Conservation (phyloP, 2,888 invertebrate species). For the Mellilla xanthometata region DNA sequence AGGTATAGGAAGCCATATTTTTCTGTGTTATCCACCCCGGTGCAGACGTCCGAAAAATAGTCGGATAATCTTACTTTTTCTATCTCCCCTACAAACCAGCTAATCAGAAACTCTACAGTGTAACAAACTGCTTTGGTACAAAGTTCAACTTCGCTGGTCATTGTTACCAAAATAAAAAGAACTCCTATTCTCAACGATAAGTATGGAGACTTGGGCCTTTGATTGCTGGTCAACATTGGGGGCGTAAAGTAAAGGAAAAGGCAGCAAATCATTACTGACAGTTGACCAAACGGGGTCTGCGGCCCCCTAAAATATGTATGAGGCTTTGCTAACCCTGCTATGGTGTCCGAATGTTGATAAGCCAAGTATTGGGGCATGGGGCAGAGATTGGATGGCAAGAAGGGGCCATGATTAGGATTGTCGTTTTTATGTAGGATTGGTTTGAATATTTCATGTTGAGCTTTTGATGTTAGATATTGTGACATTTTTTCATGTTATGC, state of each 20-base stretch:
- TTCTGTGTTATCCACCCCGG: constrained; percentile 72
- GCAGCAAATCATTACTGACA: constrained; percentile 83
- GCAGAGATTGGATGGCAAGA: constrained; percentile 53
- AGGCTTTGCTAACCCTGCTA: constrained; percentile 76
- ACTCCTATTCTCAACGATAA: neutral
- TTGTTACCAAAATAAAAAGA: constrained; percentile 38
- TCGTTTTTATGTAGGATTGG: constrained; percentile 45
- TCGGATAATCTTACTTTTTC: constrained; percentile 80
- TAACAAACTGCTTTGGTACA: constrained; percentile 1
- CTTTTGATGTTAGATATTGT: constrained; percentile 17
- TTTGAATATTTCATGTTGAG: constrained; percentile 30
- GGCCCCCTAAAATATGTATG: constrained; percentile 81
- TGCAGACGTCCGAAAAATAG: constrained; percentile 74
- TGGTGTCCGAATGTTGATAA: constrained; percentile 83
- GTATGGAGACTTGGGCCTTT: constrained; percentile 31
- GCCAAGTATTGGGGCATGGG: constrained; percentile 71
- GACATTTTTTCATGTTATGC: neutral
- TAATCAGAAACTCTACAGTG: constrained; percentile 27
- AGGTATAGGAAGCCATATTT: constrained; percentile 82
- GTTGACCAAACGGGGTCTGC: constrained; percentile 79
- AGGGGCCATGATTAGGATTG: constrained; percentile 65
- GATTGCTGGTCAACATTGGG: constrained; percentile 50
- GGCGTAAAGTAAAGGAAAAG: constrained; percentile 68
- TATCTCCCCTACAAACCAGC: constrained; percentile 60
- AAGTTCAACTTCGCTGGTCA: constrained; percentile 6